Evolutionary conservation across 2,888 invertebrate species (phyloP).

Genomic region (Dolichopus griseipennis): DNA sequence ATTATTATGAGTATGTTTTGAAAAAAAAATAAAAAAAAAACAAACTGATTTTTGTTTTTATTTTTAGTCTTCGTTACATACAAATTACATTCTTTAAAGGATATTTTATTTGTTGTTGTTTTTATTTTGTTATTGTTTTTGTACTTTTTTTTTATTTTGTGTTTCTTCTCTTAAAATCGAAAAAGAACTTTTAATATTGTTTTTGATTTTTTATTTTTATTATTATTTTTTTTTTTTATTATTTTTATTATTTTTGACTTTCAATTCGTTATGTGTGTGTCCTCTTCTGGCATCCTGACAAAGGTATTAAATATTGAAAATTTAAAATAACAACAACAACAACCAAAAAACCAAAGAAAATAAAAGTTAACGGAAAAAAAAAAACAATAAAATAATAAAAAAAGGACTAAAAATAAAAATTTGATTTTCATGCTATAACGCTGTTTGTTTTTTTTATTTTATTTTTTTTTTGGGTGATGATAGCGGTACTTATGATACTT

Average conservation of each 20-base stretch:
- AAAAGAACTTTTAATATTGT: not conserved
- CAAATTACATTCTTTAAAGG: slow-evolving; percentile 2
- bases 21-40: no score
- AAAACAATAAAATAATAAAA: no score
- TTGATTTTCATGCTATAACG: not conserved
- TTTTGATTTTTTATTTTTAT: not conserved
- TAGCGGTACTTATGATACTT: not conserved
- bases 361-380: no score
- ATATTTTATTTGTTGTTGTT: not conserved
- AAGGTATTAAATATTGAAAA: no score
- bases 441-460: not conserved
- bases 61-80: not conserved
- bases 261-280: not conserved
- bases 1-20: not conserved
- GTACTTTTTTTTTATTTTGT: no score
- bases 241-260: not conserved
- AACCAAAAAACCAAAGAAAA: no score
- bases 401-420: not conserved
- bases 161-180: not conserved
- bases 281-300: not conserved
- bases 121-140: not conserved
- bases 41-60: no score
- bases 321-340: no score
- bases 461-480: not conserved
- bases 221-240: not conserved